Conservation (phyloP, 2,113 vertebrate genomes). For the Trogon surrucura region DNA sequence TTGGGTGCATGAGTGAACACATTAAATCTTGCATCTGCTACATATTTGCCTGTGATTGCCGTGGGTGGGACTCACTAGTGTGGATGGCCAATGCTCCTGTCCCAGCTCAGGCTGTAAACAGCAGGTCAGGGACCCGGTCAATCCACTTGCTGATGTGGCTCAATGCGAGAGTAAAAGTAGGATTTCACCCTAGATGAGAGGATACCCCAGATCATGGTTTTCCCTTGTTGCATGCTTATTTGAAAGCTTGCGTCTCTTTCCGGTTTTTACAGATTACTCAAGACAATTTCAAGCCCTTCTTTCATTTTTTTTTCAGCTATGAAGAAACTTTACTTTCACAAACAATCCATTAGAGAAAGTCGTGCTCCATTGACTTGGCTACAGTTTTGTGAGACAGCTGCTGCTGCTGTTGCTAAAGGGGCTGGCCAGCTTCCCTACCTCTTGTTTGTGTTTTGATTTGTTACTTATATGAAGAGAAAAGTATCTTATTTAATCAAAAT, state of each 20-base stretch:
- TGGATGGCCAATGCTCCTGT: not conserved
- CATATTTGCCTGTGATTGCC: not conserved
- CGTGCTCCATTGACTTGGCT: not conserved
- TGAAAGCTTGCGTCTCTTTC: not conserved
- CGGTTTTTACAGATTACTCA: not conserved
- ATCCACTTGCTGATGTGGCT: not conserved
- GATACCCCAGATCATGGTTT: not conserved
- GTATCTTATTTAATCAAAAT: constrained; percentile 26
- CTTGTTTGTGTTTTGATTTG: not conserved
- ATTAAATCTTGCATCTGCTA: not conserved
- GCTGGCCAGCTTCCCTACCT: not conserved
- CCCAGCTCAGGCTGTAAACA: not conserved
- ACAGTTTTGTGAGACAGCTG: not conserved
- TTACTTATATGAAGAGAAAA: not conserved
- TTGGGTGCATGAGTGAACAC: not conserved
- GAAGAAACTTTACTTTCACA: not conserved
- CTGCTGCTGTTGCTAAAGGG: not conserved
- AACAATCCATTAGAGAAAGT: not conserved
- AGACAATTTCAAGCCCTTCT: not conserved
- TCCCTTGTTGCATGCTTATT: not conserved
- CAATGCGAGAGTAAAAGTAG: not conserved
- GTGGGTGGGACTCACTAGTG: not conserved
- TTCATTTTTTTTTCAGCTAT: not conserved
- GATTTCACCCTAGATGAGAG: not conserved
- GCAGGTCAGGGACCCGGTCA: not conserved